phyloP scores from a whole-genome alignment of 2,888 invertebrate species.

The Tenthredo distinguenda region DNA sequence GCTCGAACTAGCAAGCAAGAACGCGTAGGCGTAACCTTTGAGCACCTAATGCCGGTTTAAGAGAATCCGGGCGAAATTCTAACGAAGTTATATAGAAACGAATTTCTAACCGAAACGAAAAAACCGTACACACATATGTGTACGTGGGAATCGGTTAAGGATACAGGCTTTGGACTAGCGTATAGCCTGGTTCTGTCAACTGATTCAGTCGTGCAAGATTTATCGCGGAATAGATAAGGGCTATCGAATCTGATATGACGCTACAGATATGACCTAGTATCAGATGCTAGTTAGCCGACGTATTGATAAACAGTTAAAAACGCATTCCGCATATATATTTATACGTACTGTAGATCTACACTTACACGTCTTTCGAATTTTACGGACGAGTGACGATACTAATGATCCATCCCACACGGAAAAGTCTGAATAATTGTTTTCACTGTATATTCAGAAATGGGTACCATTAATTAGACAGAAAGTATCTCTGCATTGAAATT shows the following conservation, averaged over 20 bases:
- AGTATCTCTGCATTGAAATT: no score
- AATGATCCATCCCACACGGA: no score
- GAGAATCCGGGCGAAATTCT: neutral
- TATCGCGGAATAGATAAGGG: neutral
- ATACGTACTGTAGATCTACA: no score
- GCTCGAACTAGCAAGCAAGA: neutral
- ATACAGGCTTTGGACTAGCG: neutral
- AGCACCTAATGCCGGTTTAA: neutral
- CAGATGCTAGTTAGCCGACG: neutral
- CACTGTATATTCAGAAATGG: no score
- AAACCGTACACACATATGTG: neutral
- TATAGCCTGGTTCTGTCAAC: neutral
- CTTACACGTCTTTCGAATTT: no score
- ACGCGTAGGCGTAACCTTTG: neutral
- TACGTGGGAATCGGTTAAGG: neutral
- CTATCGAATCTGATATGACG: constrained; percentile 8
- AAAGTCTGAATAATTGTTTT: no score
- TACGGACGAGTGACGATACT: no score
- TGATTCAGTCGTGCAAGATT: neutral
- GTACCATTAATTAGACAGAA: no score
- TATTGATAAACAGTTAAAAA: neutral
- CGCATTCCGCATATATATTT: neutral
- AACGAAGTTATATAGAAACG: neutral
- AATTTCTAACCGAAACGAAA: neutral
- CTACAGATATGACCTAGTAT: neutral